Conservation (phyloP, 1,140 invertebrate genomes). For the Thaumetopoea pityocampa region DNA sequence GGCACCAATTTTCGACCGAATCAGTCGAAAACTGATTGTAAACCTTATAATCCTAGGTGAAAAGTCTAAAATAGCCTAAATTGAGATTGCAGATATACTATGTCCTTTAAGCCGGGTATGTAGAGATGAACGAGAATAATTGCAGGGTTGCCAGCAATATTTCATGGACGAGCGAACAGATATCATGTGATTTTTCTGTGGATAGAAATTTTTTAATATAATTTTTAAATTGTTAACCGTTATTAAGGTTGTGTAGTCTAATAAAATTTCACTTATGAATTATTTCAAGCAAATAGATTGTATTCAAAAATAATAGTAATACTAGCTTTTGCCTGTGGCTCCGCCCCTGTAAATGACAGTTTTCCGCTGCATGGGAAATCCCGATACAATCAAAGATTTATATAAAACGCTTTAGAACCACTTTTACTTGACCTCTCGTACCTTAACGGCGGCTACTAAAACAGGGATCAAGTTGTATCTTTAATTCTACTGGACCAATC, state of each 20-base stretch:
- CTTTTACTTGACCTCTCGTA: too few species aligned
- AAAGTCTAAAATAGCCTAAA: conserved; percentile 9
- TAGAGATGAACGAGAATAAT: conserved; percentile 20
- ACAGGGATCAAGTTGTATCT: too few species aligned
- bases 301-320: too few species aligned
- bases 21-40: conserved; percentile 2
- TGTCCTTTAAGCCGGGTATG: conserved; percentile 12
- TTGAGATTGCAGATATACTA: conserved; percentile 1
- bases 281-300: neutral
- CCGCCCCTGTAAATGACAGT: too few species aligned
- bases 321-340: too few species aligned
- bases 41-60: conserved; percentile 2
- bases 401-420: too few species aligned
- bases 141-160: conserved; percentile 16
- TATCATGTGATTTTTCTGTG: conserved; percentile 7
- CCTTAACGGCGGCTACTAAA: too few species aligned
- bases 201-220: conserved; percentile 15
- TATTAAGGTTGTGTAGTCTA: neutral
- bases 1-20: conserved; percentile 32
- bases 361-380: too few species aligned
- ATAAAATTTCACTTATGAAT: neutral
- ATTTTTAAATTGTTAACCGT: conserved; percentile 8
- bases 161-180: conserved; percentile 17
- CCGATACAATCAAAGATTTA: too few species aligned
- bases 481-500: too few species aligned